Evolutionary conservation across 2,113 vertebrate species (phyloP).

Genomic region (Marcusenius ussheri): DNA sequence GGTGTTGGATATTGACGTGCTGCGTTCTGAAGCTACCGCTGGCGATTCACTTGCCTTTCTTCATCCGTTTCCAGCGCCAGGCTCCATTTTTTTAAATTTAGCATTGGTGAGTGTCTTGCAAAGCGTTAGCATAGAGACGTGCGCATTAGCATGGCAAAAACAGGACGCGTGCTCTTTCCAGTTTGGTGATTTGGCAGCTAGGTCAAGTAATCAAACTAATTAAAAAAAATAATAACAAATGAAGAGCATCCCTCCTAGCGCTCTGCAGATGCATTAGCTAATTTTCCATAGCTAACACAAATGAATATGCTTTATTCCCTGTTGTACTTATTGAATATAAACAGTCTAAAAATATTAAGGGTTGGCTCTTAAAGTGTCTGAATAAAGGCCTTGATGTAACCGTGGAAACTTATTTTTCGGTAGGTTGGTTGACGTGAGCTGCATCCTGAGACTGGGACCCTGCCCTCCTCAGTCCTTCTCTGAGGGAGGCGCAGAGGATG

Average conservation of each 20-base stretch:
- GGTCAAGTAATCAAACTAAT: background rate
- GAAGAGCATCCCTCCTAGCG: background rate
- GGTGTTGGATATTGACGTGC: background rate
- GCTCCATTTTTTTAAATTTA: background rate
- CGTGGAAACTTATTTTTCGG: background rate
- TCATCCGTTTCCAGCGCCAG: background rate
- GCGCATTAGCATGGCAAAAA: background rate
- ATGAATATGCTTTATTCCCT: background rate
- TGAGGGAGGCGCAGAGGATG: background rate
- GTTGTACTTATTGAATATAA: background rate
- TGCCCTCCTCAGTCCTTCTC: background rate
- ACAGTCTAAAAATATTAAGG: background rate
- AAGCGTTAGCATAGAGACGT: background rate
- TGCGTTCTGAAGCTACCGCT: background rate
- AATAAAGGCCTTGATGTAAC: background rate
- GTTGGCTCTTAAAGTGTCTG: background rate
- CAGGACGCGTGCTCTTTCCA: background rate
- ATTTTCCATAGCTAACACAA: background rate
- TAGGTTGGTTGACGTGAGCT: background rate
- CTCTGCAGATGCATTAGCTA: background rate
- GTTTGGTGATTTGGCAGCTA: background rate
- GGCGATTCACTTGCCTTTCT: background rate
- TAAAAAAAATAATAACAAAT: background rate
- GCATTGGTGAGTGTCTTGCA: background rate
- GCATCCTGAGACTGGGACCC: background rate